Conservation (phyloP, 1,140 invertebrate species). For the Drosophila busckii region DNA sequence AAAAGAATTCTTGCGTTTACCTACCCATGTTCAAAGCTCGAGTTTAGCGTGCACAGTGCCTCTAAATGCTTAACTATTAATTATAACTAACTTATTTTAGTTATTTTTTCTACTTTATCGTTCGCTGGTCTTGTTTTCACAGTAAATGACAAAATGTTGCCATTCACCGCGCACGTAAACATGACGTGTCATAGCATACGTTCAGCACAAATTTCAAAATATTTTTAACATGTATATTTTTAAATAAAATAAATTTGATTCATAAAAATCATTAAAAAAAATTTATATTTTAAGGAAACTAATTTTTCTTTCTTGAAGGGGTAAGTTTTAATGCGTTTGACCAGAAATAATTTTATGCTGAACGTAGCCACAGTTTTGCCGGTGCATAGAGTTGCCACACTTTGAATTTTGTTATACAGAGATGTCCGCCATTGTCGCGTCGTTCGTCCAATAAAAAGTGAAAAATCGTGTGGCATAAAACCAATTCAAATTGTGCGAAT, state of each 20-base stretch:
- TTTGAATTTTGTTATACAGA: conserved; percentile 48
- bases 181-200: conserved; percentile 63
- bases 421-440: conserved; percentile 71
- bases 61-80: conserved; percentile 62
- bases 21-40: conserved; percentile 61
- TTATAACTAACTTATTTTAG: conserved; percentile 53
- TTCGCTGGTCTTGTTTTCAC: conserved; percentile 66
- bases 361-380: conserved; percentile 39
- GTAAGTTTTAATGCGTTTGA: background rate
- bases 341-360: conserved; percentile 19
- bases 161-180: conserved; percentile 51
- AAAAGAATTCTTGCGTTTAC: no score
- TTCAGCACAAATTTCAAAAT: conserved; percentile 36
- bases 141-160: conserved; percentile 55
- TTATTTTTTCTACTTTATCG: conserved; percentile 39
- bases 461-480: conserved; percentile 44
- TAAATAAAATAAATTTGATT: background rate
- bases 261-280: background rate
- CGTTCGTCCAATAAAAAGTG: conserved; percentile 51
- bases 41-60: conserved; percentile 48
- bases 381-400: conserved; percentile 51
- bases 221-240: conserved; percentile 2
- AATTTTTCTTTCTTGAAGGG: background rate
- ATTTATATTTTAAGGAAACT: background rate
- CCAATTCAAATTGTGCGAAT: conserved; percentile 56